Evolutionary conservation across 2,888 invertebrate species (phyloP), one percentile per base, ranked within the genome.

Genomic region (Allygus modestus): DNA sequence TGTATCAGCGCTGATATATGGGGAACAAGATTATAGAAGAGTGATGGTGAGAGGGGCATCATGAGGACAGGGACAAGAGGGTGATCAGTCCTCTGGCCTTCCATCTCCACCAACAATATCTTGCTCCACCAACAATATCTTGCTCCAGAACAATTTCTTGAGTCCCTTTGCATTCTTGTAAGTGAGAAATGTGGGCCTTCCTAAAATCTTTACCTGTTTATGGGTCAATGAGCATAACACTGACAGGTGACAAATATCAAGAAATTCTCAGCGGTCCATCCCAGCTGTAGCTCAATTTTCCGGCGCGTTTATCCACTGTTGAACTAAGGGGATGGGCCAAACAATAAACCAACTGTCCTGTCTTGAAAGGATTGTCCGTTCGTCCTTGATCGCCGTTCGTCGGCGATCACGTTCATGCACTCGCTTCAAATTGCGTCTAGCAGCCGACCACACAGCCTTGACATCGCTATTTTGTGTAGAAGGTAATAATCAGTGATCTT

Each of bases 401-500:
- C 31, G 4, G 37, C 33, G 15, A 2, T 31, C 65, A 2, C 61
- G 11, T 7, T 37, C 65, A 0, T 61, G 58, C 0, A n/a, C 37
- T 41, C n/a, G 20, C 15, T 17, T 0, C 9, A 81, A 28, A 17
- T 81, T 81, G 0, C 41, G 20, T 33, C 28, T 31, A 11, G 81
- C 33, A 4, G 37, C 65, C 0, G 9, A 2, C 54, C 81, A 81
- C 15, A 33, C 11, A 7, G 20, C 4, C 23, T 37, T 20, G 0
- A 37, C 61, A 33, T 37, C 81, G 11, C 1, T 1, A n/a, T n/a
- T 0, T n/a, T 31, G 17, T 28, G 81, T 1, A 81, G 37, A 33
- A 81, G 23, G 23, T n/a, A n/a, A n/a, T n/a, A n/a, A n/a, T 81
- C 81, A 20, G 17, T 31, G 0, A 81, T n/a, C 1, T 37, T 81